Evolutionary conservation across 2,888 invertebrate genomes (phyloP).

Genomic region (Quadriops clusia): DNA sequence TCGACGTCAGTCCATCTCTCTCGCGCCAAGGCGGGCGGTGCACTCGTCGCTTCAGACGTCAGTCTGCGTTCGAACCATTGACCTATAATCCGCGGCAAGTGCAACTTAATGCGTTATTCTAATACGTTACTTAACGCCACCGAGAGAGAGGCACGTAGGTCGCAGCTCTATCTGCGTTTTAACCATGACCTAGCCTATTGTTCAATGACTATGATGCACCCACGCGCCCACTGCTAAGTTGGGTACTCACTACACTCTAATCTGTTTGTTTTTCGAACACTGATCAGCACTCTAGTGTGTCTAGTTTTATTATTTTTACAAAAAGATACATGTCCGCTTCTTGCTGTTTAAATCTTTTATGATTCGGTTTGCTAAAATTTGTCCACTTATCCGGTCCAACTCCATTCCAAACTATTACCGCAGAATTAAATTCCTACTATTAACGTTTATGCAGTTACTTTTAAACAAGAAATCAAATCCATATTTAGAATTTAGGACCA

Average conservation of each 20-base stretch:
- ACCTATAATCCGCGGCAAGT: slow-evolving; percentile 11
- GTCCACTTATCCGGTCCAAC: too few species aligned
- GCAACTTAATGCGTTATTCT: slow-evolving; percentile 5
- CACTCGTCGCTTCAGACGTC: slow-evolving; percentile 6
- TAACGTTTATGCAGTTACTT: too few species aligned
- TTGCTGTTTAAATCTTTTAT: too few species aligned
- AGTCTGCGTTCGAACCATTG: slow-evolving; percentile 10
- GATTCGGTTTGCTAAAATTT: too few species aligned
- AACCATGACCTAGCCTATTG: slow-evolving; percentile 21
- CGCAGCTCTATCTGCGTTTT: slow-evolving; percentile 11
- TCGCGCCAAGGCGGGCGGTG: slow-evolving; percentile 1
- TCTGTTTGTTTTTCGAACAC: slow-evolving; percentile 10
- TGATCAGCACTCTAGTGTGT: too few species aligned
- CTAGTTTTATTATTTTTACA: too few species aligned
- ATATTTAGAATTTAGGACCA: too few species aligned
- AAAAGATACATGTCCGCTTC: too few species aligned
- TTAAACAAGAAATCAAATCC: too few species aligned
- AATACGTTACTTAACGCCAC: slow-evolving; percentile 5
- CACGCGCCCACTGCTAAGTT: slow-evolving; percentile 7
- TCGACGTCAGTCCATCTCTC: slow-evolving; percentile 9
- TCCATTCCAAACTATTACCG: too few species aligned
- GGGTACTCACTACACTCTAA: too few species aligned
- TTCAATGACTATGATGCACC: slow-evolving; percentile 15
- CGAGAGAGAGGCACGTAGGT: slow-evolving; percentile 13
- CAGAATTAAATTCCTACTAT: too few species aligned